phyloP scores from a whole-genome alignment of 2,113 vertebrate species.

The Chamaetylas fuelleborni region DNA sequence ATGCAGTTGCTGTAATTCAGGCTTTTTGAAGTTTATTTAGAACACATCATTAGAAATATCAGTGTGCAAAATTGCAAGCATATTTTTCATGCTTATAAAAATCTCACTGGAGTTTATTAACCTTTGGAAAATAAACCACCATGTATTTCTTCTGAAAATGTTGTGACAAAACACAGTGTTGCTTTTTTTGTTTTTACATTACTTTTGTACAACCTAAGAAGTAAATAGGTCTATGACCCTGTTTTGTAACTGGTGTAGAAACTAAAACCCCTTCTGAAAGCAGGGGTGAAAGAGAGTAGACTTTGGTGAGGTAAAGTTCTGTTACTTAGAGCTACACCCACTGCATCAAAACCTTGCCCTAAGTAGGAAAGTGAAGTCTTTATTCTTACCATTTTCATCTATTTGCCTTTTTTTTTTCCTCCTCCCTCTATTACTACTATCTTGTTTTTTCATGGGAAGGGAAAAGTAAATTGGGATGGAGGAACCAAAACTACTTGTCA shows the following conservation, averaged over 20 bases:
- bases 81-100: neutral
- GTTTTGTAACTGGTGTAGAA: neutral
- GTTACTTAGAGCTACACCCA: neutral
- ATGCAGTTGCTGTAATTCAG: neutral
- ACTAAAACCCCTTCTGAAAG: neutral
- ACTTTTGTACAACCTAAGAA: neutral
- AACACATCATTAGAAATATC: neutral
- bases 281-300: neutral
- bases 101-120: conserved; percentile 29
- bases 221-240: rapidly evolving
- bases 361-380: neutral
- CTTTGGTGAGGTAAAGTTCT: neutral
- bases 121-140: neutral
- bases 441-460: neutral
- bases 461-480: neutral
- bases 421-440: neutral
- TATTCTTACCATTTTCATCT: neutral
- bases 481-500: neutral
- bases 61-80: neutral
- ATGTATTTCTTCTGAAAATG: neutral
- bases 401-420: neutral
- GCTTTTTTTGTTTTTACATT: neutral
- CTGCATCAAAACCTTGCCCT: neutral
- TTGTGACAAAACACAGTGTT: neutral
- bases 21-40: conserved; percentile 19